Evolutionary conservation across 2,797 vertebrate genomes (phyloP).

Genomic region (Choloepus didactylus): DNA sequence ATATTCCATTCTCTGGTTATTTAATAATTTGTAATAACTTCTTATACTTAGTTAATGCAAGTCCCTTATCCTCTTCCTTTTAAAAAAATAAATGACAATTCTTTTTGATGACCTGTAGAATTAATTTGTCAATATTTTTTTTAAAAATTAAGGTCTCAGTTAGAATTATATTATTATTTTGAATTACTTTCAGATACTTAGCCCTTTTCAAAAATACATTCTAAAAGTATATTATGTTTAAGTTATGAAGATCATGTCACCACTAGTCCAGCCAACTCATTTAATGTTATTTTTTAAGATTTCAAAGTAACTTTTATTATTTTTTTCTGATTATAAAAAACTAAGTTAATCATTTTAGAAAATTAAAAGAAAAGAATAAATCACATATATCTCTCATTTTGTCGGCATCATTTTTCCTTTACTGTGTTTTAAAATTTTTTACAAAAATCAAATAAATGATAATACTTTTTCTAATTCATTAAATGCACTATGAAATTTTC

Average conservation of each 20-base stretch:
- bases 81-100: constrained; percentile 19
- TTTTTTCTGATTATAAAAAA: background rate
- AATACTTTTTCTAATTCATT: background rate
- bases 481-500: background rate
- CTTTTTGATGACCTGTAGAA: background rate
- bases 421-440: background rate
- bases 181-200: constrained; percentile 30
- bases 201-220: constrained; percentile 42
- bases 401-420: background rate
- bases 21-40: constrained; percentile 31
- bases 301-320: background rate
- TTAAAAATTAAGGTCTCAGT: constrained; percentile 11
- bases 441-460: constrained; percentile 12
- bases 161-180: constrained; percentile 27
- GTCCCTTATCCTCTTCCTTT: background rate
- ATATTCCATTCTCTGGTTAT: background rate
- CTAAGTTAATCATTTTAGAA: background rate
- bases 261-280: background rate
- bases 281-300: constrained; percentile 15
- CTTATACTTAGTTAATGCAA: background rate
- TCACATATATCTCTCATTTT: background rate
- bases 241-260: background rate
- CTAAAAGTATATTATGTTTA: constrained; percentile 16
- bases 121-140: background rate
- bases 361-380: background rate